These are phyloP conservation scores for Clarias fuscus DNA, from an alignment of 2,797 vertebrate genomes.

Conservation along the genomic window DNA sequence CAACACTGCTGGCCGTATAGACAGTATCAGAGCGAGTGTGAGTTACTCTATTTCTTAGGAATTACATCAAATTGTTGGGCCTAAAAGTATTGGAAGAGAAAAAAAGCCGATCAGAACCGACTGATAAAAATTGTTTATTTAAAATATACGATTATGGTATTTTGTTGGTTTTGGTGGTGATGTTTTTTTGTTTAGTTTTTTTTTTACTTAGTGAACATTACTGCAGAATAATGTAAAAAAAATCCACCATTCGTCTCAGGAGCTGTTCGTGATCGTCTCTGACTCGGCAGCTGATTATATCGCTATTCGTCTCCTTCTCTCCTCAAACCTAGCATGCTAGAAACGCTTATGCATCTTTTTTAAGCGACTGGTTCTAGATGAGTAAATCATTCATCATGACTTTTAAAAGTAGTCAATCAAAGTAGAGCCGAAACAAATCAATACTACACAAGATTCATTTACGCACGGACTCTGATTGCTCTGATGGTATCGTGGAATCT, in stretches of 20 bases:
- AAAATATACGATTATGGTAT: neutral
- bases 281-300: neutral
- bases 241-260: neutral
- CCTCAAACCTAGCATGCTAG: neutral
- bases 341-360: neutral
- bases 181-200: neutral
- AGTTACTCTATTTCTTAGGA: neutral
- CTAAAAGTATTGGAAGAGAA: neutral
- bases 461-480: neutral
- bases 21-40: neutral
- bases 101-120: neutral
- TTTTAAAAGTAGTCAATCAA: neutral
- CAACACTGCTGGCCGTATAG: no score
- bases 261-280: neutral
- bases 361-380: neutral
- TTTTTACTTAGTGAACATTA: neutral
- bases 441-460: neutral
- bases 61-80: neutral
- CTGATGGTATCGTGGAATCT: neutral
- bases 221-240: neutral
- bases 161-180: no score
- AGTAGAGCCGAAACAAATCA: neutral
- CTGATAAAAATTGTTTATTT: neutral
- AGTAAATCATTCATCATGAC: slow-evolving; percentile 10
- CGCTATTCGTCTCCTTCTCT: neutral